A percentile compares a stretch with the other conserved stretches of the same genome.
These are phyloP conservation scores for Altica lythri DNA, from an alignment of 2,888 invertebrate genomes.

Conservation along the genomic window DNA sequence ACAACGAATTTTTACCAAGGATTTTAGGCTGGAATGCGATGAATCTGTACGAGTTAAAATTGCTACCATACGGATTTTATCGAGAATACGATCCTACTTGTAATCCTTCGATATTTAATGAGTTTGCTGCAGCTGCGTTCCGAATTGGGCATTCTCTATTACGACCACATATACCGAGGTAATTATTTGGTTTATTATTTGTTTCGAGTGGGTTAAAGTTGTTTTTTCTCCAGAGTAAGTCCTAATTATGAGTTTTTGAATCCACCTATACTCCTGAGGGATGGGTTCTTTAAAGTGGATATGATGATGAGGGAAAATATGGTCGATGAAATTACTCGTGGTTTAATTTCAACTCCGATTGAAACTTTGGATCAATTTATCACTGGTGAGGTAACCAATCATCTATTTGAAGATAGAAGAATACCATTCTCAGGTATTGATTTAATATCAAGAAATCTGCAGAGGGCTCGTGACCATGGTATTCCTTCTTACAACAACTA, in stretches of 20 bases:
- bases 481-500: conserved; percentile 89
- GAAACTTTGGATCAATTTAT: conserved; percentile 92
- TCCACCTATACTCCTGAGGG: conserved; percentile 81
- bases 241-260: conserved; percentile 78
- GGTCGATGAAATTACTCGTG: conserved; percentile 84
- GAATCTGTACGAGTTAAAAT: conserved; percentile 83
- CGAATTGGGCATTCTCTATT: conserved; percentile 89
- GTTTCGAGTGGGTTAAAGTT: not conserved
- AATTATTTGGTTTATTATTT: not conserved
- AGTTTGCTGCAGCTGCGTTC: conserved; percentile 90
- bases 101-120: conserved; percentile 86
- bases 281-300: conserved; percentile 91
- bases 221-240: conserved; percentile 64
- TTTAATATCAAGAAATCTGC: conserved; percentile 87
- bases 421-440: conserved; percentile 93
- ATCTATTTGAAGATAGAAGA: conserved; percentile 87
- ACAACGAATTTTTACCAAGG: conserved; percentile 89
- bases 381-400: conserved; percentile 90
- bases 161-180: conserved; percentile 76
- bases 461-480: conserved; percentile 85
- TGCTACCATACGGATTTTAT: conserved; percentile 82
- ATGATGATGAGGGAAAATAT: conserved; percentile 74
- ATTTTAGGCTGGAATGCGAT: conserved; percentile 89
- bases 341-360: conserved; percentile 87
- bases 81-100: conserved; percentile 88